phyloP scores from a whole-genome alignment of 2,113 vertebrate genomes.

The Carassius auratus region DNA sequence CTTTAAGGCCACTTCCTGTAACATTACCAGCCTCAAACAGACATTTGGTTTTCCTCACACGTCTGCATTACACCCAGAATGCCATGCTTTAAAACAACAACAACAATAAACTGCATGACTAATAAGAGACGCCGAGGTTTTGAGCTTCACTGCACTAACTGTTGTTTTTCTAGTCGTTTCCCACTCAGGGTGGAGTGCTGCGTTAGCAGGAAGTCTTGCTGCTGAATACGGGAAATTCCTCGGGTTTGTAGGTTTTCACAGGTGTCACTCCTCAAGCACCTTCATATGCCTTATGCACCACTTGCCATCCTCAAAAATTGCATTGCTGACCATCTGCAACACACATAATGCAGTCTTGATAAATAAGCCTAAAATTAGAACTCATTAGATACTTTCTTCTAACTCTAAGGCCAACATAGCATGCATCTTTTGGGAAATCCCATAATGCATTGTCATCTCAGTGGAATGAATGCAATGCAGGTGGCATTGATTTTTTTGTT shows the following conservation, averaged over 20 bases:
- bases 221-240: conserved; percentile 26
- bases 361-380: not conserved
- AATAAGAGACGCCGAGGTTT: not conserved
- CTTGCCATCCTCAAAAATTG: not conserved
- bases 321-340: not conserved
- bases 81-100: not conserved
- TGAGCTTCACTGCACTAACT: not conserved
- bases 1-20: not conserved
- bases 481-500: not conserved
- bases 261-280: conserved; percentile 18
- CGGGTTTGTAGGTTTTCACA: conserved; percentile 36
- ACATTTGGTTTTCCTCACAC: not conserved
- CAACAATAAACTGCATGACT: not conserved
- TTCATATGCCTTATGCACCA: not conserved
- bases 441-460: not conserved
- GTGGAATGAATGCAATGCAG: not conserved
- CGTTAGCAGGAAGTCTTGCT: not conserved
- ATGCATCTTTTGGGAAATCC: not conserved
- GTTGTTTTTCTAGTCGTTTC: not conserved
- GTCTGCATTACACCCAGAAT: not conserved
- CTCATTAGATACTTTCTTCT: not conserved
- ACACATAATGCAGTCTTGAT: not conserved
- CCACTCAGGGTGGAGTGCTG: not conserved
- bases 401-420: not conserved
- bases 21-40: not conserved